Evolutionary conservation across 2,888 invertebrate genomes (phyloP).

Genomic region (Apoderus coryli): DNA sequence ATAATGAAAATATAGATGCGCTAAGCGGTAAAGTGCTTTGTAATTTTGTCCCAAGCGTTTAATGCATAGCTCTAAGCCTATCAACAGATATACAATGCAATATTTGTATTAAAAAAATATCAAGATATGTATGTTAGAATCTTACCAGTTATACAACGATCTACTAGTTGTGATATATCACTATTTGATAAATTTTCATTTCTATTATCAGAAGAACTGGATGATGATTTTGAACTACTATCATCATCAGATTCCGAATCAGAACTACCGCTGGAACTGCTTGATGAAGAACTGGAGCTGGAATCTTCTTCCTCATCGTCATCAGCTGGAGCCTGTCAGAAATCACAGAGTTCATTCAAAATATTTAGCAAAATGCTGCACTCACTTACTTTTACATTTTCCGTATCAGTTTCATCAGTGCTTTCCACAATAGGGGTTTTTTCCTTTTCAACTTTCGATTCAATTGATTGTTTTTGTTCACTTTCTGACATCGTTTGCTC

Average conservation of each 20-base stretch:
- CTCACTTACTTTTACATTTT: slow-evolving; percentile 21
- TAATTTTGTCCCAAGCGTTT: slow-evolving; percentile 81
- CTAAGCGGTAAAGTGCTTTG: slow-evolving; percentile 79
- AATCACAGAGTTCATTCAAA: too few relatives aligned
- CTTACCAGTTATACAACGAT: slow-evolving; percentile 23
- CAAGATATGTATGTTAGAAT: too few relatives aligned
- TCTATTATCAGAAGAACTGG: slow-evolving; percentile 25
- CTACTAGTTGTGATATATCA: slow-evolving; percentile 27
- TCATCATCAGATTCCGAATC: slow-evolving; percentile 39
- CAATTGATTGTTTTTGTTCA: too few relatives aligned
- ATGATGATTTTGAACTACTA: slow-evolving; percentile 30
- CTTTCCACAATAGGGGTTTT: slow-evolving; percentile 1
- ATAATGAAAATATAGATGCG: slow-evolving; percentile 64
- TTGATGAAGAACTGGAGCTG: slow-evolving; percentile 20
- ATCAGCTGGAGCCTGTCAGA: too few relatives aligned
- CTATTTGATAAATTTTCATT: slow-evolving; percentile 26
- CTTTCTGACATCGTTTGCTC: slow-evolving; percentile 32
- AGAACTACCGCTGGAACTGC: slow-evolving; percentile 24
- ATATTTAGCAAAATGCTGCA: too few relatives aligned
- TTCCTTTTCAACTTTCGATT: too few relatives aligned
- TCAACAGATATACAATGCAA: slow-evolving; percentile 17
- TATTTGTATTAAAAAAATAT: background rate
- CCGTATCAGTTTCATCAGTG: slow-evolving; percentile 18
- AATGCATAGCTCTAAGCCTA: slow-evolving; percentile 72
- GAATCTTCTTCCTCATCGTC: slow-evolving; percentile 18